phyloP scores from a whole-genome alignment of 2,113 vertebrate species.

The Blennius ocellaris region DNA sequence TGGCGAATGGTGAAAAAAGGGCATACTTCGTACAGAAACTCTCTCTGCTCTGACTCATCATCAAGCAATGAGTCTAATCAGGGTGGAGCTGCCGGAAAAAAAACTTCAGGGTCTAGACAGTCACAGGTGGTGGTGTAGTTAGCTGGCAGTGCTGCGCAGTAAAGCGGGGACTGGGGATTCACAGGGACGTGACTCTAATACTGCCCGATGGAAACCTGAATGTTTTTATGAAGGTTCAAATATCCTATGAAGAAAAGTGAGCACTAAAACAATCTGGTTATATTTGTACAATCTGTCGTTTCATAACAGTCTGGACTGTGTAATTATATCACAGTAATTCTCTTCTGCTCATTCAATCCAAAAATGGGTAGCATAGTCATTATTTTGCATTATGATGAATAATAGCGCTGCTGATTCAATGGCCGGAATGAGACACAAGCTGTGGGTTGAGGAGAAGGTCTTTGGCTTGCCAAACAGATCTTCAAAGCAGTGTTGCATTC shows the following conservation, averaged over 20 bases:
- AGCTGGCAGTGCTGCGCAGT: slow-evolving; percentile 22
- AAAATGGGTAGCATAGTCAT: slow-evolving; percentile 1
- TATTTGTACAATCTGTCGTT: slow-evolving; percentile 26
- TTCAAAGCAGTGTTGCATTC: slow-evolving; percentile 49
- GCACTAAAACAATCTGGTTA: neutral
- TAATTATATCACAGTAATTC: neutral
- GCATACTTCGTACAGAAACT: slow-evolving; percentile 27
- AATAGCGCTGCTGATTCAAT: slow-evolving; percentile 27
- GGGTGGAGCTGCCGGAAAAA: slow-evolving; percentile 30
- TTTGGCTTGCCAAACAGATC: slow-evolving; percentile 36
- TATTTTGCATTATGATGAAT: slow-evolving; percentile 45
- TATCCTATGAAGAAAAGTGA: neutral
- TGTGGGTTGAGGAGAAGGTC: slow-evolving; percentile 32
- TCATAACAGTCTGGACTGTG: slow-evolving; percentile 3
- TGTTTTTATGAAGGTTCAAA: slow-evolving; percentile 2
- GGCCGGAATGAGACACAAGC: slow-evolving; percentile 33
- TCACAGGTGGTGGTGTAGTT: slow-evolving; percentile 53
- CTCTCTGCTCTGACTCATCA: slow-evolving; percentile 55
- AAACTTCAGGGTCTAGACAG: slow-evolving; percentile 37
- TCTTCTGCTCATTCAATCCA: slow-evolving; percentile 1
- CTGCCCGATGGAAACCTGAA: slow-evolving; percentile 10
- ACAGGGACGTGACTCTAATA: slow-evolving; percentile 14
- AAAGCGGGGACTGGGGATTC: slow-evolving; percentile 22
- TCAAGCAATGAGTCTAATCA: slow-evolving; percentile 52
- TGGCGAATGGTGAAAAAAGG: slow-evolving; percentile 34